These are phyloP conservation scores for Spizaetus ornatus DNA, from an alignment of 2,113 vertebrate genomes.

Conservation along the genomic window DNA sequence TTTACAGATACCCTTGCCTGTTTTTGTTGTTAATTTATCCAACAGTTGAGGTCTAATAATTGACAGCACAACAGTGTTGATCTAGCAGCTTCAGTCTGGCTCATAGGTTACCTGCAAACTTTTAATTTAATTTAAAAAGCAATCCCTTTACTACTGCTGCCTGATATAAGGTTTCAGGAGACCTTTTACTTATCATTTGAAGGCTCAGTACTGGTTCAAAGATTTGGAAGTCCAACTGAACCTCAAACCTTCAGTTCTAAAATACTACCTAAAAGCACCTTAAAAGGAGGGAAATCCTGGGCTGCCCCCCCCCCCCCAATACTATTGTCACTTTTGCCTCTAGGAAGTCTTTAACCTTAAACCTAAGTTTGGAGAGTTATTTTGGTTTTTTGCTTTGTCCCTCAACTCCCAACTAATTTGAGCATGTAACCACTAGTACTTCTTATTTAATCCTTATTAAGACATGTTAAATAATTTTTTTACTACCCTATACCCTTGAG, in stretches of 20 bases:
- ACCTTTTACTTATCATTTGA: neutral
- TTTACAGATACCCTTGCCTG: neutral
- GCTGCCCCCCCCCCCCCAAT: accelerated
- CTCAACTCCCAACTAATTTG: neutral
- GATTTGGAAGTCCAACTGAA: neutral
- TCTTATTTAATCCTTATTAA: neutral
- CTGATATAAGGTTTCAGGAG: neutral
- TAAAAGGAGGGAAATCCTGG: neutral
- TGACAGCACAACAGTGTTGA: neutral
- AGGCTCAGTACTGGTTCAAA: neutral
- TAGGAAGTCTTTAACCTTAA: neutral
- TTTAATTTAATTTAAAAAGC: neutral
- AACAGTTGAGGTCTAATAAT: neutral
- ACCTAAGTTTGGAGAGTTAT: neutral
- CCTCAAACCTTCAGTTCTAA: neutral
- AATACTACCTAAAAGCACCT: neutral
- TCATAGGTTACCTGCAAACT: neutral
- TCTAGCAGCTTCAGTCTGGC: neutral
- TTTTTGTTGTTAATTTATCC: neutral
- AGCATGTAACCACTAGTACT: neutral
- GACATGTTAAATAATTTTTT: neutral
- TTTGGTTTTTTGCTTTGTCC: neutral
- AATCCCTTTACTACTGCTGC: neutral
- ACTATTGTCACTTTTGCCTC: neutral
- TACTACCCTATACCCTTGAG: neutral